A percentile compares a stretch with the other conserved stretches of the same genome.
These are phyloP conservation scores for Geodia barretti DNA, from an alignment of 37 sponge, comb jelly and placozoan species.

Conservation along the genomic window DNA sequence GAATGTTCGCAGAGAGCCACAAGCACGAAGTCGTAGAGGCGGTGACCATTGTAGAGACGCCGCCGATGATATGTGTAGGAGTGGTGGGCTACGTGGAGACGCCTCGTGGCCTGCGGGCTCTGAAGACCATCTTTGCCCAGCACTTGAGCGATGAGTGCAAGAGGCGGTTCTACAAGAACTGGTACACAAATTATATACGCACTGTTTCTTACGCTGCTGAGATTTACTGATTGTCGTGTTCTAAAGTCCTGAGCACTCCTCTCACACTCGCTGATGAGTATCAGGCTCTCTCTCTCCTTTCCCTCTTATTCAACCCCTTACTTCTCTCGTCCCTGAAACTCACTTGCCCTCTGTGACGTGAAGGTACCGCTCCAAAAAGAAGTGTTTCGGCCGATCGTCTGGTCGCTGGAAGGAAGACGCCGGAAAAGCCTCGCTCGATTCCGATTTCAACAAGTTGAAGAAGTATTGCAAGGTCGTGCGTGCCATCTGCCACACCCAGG, in stretches of 20 bases:
- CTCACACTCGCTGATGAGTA: conserved; percentile 92
- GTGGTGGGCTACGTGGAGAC: conserved; percentile 98
- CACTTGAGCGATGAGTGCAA: conserved; percentile 97
- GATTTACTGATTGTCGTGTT: background rate
- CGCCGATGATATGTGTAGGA: conserved; percentile 95
- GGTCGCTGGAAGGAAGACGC: conserved; percentile 86
- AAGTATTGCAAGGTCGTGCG: conserved; percentile 97
- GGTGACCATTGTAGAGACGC: conserved; percentile 96
- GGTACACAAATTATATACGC: conserved; percentile 59
- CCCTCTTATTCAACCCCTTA: background rate
- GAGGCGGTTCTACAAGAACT: conserved; percentile 99
- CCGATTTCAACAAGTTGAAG: conserved; percentile 91
- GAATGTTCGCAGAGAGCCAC: conserved; percentile 66
- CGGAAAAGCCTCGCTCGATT: conserved; percentile 76
- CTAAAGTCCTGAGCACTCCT: conserved; percentile 76
- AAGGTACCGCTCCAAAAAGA: conserved; percentile 97
- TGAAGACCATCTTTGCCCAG: conserved; percentile 97
- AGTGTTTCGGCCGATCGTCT: conserved; percentile 85
- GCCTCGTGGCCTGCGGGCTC: conserved; percentile 91
- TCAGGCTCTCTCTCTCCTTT: conserved; percentile 12
- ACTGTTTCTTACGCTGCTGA: background rate
- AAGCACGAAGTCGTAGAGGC: conserved; percentile 98
- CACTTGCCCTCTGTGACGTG: background rate
- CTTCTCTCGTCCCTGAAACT: no score
- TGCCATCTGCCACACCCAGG: conserved; percentile 96